Conservation (phyloP, 2,113 vertebrate genomes). For the Gila orcuttii region DNA sequence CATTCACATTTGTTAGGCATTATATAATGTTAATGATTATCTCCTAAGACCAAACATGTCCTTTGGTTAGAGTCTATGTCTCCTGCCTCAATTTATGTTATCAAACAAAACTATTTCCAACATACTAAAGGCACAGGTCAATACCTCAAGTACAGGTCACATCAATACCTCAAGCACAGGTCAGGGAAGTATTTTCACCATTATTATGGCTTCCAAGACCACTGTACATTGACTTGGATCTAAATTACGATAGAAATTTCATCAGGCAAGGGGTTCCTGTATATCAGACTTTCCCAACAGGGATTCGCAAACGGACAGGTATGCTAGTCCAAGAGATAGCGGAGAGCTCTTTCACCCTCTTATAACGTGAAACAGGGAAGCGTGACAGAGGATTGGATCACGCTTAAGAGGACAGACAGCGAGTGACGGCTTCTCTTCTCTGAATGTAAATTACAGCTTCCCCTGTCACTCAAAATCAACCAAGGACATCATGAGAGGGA, state of each 20-base stretch:
- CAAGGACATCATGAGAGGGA: neutral
- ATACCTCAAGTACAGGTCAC: neutral
- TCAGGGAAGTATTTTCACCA: neutral
- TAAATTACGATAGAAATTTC: neutral
- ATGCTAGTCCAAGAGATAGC: neutral
- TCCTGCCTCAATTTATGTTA: neutral
- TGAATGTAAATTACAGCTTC: slow-evolving; percentile 30
- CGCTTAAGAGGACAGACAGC: neutral
- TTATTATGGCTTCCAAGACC: neutral
- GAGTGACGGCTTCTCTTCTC: slow-evolving; percentile 27
- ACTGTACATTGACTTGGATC: neutral
- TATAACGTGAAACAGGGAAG: slow-evolving; percentile 11
- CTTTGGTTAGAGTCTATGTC: neutral
- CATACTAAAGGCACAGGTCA: neutral
- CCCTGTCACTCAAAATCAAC: neutral
- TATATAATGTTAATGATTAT: neutral
- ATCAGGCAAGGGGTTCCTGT: neutral
- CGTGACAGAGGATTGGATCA: neutral
- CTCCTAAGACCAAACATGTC: neutral
- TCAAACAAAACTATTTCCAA: neutral
- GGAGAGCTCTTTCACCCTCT: neutral
- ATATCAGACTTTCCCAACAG: neutral
- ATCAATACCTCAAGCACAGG: neutral
- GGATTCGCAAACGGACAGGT: neutral
- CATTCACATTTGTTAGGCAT: neutral